A percentile compares a stretch with the other conserved stretches of the same genome.
Evolutionary conservation across 2,113 vertebrate species (phyloP).

Genomic region (Podilymbus podiceps): DNA sequence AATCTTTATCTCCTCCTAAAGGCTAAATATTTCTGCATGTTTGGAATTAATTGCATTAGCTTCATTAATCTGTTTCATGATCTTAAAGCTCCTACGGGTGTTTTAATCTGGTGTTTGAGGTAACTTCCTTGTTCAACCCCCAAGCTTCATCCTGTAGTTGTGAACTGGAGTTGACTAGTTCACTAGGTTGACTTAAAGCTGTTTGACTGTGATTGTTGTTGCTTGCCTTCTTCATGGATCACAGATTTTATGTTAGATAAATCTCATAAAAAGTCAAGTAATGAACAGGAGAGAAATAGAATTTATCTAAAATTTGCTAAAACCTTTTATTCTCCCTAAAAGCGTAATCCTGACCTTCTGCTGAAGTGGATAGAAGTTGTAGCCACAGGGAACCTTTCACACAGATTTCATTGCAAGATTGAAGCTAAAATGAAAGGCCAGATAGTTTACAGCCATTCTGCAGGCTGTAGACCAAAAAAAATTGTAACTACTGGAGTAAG

Average conservation of each 20-base stretch:
- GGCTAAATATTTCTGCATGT: constrained; percentile 46
- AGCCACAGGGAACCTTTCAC: constrained; percentile 37
- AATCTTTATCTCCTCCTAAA: constrained; percentile 35
- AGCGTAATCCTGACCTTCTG: constrained; percentile 46
- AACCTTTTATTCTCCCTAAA: constrained; percentile 37
- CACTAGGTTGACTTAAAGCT: constrained; percentile 66
- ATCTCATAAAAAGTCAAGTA: constrained; percentile 74
- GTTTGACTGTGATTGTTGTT: constrained; percentile 60
- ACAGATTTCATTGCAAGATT: constrained; percentile 11
- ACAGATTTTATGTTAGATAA: constrained; percentile 70
- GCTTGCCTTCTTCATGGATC: constrained; percentile 75
- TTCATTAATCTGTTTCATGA: constrained; percentile 49
- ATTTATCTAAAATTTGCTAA: constrained; percentile 45
- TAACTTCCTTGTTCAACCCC: constrained; percentile 11
- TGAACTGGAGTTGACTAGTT: constrained; percentile 70
- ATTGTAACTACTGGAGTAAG: neutral
- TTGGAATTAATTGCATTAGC: constrained; percentile 57
- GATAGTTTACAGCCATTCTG: constrained; percentile 24
- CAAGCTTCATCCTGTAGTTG: constrained; percentile 41
- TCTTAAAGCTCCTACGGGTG: constrained; percentile 21
- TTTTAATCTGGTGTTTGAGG: constrained; percentile 36
- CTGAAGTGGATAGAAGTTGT: neutral
- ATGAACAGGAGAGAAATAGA: neutral
- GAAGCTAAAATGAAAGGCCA: constrained; percentile 48
- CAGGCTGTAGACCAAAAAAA: constrained; percentile 4